Conservation (phyloP, 2,797 vertebrate species). For the Neosilurus hyrtlii region DNA sequence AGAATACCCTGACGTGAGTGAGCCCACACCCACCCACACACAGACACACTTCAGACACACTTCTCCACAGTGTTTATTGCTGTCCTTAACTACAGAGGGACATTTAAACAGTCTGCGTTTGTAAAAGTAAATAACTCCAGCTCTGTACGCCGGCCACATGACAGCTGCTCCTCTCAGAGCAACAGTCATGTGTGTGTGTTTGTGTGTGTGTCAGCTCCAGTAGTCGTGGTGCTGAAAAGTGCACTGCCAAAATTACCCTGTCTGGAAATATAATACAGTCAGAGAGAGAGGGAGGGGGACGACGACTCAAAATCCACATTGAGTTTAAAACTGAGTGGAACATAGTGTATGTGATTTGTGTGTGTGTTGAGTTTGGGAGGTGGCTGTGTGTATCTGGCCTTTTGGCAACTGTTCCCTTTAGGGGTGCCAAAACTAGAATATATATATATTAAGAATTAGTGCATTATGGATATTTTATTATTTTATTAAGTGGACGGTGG, state of each 20-base stretch:
- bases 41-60: neutral
- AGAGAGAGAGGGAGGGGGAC: too few species aligned
- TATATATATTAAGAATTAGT: too few species aligned
- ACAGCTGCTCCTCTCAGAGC: slow-evolving; percentile 2
- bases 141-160: neutral
- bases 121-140: slow-evolving; percentile 5
- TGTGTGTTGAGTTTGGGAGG: too few species aligned
- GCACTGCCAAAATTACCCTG: neutral
- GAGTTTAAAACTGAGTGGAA: neutral
- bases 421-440: too few species aligned
- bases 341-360: neutral
- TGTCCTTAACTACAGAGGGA: neutral
- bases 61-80: neutral
- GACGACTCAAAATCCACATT: neutral
- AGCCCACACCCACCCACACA: neutral
- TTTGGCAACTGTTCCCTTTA: too few species aligned
- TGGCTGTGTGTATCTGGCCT: too few species aligned
- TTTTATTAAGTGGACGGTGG: too few species aligned
- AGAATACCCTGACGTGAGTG: slow-evolving; percentile 82
- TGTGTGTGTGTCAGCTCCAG: slow-evolving; percentile 29
- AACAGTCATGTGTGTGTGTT: slow-evolving; percentile 28
- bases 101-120: neutral
- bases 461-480: too few species aligned
- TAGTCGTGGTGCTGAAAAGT: slow-evolving; percentile 2
- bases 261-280: too few species aligned